phyloP scores from a whole-genome alignment of 2,888 invertebrate species.

The Orthosia incerta region DNA sequence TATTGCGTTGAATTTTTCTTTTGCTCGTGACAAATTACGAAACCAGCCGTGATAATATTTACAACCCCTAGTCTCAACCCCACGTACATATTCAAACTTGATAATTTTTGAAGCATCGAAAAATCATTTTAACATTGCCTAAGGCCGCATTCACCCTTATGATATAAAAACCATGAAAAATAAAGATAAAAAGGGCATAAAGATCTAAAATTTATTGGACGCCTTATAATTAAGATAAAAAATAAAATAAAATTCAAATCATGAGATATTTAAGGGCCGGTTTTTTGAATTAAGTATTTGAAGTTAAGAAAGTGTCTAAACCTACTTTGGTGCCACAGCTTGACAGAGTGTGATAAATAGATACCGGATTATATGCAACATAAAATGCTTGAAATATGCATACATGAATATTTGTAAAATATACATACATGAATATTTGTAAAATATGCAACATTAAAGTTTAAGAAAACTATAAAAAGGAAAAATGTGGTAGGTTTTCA shows the following conservation, averaged over 20 bases:
- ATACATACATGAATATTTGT: too few species aligned
- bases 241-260: neutral
- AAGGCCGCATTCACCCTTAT: constrained; percentile 30
- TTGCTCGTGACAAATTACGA: constrained; percentile 32
- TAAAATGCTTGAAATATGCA: too few species aligned
- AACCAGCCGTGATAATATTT: constrained; percentile 30
- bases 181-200: constrained; percentile 34
- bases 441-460: too few species aligned
- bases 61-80: constrained; percentile 31
- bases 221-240: constrained; percentile 7
- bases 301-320: too few species aligned
- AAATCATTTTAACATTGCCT: constrained; percentile 46
- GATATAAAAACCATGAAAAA: constrained; percentile 20
- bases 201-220: constrained; percentile 11
- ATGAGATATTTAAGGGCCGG: too few species aligned
- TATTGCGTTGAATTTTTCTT: constrained; percentile 2
- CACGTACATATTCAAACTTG: constrained; percentile 19
- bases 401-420: too few species aligned
- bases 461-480: too few species aligned
- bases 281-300: too few species aligned
- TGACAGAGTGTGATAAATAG: too few species aligned
- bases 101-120: constrained; percentile 32
- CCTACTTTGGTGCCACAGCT: too few species aligned
- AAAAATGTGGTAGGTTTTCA: too few species aligned
- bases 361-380: too few species aligned